A percentile compares a stretch with the other conserved stretches of the same genome.
Conservation (phyloP, 2,888 invertebrate genomes). For the Limnephilus rhombicus region DNA sequence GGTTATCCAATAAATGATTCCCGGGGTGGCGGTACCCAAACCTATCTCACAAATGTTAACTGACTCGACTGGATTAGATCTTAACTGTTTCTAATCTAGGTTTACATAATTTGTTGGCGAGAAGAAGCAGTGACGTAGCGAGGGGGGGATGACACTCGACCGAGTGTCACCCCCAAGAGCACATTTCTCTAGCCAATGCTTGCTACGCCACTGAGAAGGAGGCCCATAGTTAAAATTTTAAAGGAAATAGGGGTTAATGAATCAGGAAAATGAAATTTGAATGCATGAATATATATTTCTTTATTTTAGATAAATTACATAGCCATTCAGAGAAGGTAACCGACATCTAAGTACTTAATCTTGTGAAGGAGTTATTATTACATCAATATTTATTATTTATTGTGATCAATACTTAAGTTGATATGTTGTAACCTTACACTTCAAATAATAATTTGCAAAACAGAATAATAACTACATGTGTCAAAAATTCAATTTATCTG, state of each 20-base stretch:
- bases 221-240: background rate
- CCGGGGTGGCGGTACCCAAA: too few species aligned
- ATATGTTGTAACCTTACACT: conserved; percentile 27
- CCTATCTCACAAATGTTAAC: too few species aligned
- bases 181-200: too few species aligned
- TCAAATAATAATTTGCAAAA: background rate
- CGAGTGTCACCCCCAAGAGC: too few species aligned
- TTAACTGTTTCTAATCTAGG: too few species aligned
- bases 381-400: conserved; percentile 27
- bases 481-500: conserved; percentile 57
- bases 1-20: too few species aligned
- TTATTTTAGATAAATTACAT: conserved; percentile 21
- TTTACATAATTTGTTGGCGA: too few species aligned
- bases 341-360: background rate
- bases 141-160: too few species aligned
- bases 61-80: too few species aligned
- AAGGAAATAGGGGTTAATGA: background rate
- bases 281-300: background rate
- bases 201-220: too few species aligned
- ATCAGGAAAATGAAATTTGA: conserved; percentile 13
- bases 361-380: background rate
- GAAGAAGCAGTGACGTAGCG: too few species aligned
- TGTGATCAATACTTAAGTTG: conserved; percentile 18
- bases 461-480: conserved; percentile 21
- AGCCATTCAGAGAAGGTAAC: background rate